A percentile compares a stretch with the other conserved stretches of the same genome.
These are phyloP conservation scores for Biston stratarius DNA, from an alignment of 2,888 invertebrate species.

Conservation along the genomic window DNA sequence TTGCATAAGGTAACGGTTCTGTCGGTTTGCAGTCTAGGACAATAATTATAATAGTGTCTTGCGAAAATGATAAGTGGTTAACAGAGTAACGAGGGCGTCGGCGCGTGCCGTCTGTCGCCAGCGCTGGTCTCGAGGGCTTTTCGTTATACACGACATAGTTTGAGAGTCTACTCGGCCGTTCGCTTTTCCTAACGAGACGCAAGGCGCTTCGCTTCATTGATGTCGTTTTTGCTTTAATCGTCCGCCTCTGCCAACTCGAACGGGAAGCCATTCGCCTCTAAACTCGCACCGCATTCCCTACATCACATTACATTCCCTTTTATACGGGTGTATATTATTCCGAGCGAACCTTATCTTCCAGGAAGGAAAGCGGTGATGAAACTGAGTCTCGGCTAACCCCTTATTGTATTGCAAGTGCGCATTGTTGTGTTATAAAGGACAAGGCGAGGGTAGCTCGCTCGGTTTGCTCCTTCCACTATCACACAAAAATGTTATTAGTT, in stretches of 20 bases:
- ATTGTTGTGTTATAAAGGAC: conserved; percentile 79
- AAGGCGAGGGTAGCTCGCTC: conserved; percentile 70
- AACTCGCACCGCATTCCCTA: conserved; percentile 46
- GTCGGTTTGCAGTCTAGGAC: not conserved
- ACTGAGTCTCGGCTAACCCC: conserved; percentile 68
- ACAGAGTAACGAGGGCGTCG: conserved; percentile 60
- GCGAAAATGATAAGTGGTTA: conserved; percentile 48
- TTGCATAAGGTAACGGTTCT: not conserved
- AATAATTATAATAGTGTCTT: conserved; percentile 41
- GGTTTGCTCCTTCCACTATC: conserved; percentile 75
- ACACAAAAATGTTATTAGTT: conserved; percentile 85
- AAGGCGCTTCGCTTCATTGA: conserved; percentile 74
- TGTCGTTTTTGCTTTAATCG: conserved; percentile 73
- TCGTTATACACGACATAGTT: conserved; percentile 81
- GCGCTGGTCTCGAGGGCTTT: conserved; percentile 72
- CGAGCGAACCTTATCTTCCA: conserved; percentile 55
- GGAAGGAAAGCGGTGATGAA: conserved; percentile 63
- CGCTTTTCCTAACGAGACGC: conserved; percentile 76
- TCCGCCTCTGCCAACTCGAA: conserved; percentile 60
- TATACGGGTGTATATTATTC: conserved; percentile 43
- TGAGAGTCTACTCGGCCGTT: conserved; percentile 75
- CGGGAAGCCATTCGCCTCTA: conserved; percentile 49
- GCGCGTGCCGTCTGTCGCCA: conserved; percentile 69
- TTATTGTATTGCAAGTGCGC: conserved; percentile 76
- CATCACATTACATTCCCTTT: conserved; percentile 45